Base-by-base conservation (phyloP, 2,888 invertebrate species). In the Caenorhabditis panamensis region DNA sequence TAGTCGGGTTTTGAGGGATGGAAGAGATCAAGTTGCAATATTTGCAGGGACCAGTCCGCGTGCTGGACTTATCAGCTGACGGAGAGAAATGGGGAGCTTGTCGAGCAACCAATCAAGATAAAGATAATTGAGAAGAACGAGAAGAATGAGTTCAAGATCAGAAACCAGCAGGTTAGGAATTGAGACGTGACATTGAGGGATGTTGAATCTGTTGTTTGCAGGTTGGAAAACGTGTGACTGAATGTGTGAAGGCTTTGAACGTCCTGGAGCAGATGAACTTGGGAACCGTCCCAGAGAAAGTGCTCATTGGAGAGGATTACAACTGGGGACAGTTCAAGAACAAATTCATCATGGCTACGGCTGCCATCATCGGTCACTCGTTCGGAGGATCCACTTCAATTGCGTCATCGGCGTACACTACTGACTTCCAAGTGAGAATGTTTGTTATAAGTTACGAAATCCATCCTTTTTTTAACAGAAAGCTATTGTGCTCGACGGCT, bases 321-420 rank as follows among this genome's bases (percentile, higher is more conserved):
- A 90, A 91, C 71, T 90, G 91, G 73, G 86, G 86, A 26, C 91
- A 91, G 79, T 92, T 92, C 80, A 91, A 91, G 88, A 71, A 75
- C 44, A 64, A 62, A 22, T 75, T 90, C 20, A 84, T 86, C 58
- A 78, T 90, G 41, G 58, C 78, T 11, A 79, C 83, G 31, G 84
- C 87, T 2, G 91, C 92, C 1, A 91, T 94, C 79, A 92, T 93
- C 85, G 94, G 94, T 1, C 94, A 94, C 90, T 94, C 94, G 0
- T 94, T 94, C 91, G 94, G 94, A 8, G 94, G 93, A 1, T 93
- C 94, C 5, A 93, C 94, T 0, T 92, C 93, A 11, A 89, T 94
- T 2, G 91, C 93, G 28, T 92, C 94, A 0, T 89, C 94, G 28
- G 92, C 93, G 0, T 91, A 91, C 67, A 93, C 94, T 77, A 91